Evolutionary conservation across 92 coral and sea anemone species (phyloP), one percentile per base, ranked within the genome.

Genomic region (Muricea muricata): DNA sequence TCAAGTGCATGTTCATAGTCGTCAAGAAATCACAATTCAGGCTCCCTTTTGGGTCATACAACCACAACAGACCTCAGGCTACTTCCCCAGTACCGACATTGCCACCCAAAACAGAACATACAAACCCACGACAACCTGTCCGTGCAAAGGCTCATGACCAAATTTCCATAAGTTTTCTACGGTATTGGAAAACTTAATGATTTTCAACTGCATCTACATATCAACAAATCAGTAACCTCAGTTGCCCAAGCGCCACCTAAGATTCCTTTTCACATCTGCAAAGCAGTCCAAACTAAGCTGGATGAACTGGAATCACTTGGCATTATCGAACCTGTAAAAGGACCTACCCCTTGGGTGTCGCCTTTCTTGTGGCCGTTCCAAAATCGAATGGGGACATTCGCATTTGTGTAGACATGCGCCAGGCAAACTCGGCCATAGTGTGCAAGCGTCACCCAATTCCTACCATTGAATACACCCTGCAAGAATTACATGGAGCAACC

Each of bases 381-480:
- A 85, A 87, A 63, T 65, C 77, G 20, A 39, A 65, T 65, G 84
- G 89, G 9, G 66, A 32, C 39, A 61, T 85, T 48, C 76, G 55
- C 1, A 55, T 85, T 13, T 85, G 84, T 56, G 78, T 76, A 3
- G 78, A 76, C 60, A 77, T 85, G 89, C 65, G 78, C 17, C 66
- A 41, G 18, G 83, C 76, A 63, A 84, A 74, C 47, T 28, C 68
- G 7, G 90, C 90, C 1, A 80, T 80, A 3, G 12, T 69, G 12
- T 12, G 82, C 8, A 77, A 80, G 33, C 69, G 82, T 11, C 41
- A 81, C 28, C 83, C 87, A 4, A 87, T 72, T 11, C 90, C 87
- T 10, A 81, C 87, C 1, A 58, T 87, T 10, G 87, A 87, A 31
- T 83, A 87, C n/a, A 67, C 75, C 15, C 29, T 73, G 32, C 87